Evolutionary conservation across 64 coral and sea anemone genomes (phyloP), one percentile per base, ranked within the genome.

Genomic region (Pocillopora damicornis): DNA sequence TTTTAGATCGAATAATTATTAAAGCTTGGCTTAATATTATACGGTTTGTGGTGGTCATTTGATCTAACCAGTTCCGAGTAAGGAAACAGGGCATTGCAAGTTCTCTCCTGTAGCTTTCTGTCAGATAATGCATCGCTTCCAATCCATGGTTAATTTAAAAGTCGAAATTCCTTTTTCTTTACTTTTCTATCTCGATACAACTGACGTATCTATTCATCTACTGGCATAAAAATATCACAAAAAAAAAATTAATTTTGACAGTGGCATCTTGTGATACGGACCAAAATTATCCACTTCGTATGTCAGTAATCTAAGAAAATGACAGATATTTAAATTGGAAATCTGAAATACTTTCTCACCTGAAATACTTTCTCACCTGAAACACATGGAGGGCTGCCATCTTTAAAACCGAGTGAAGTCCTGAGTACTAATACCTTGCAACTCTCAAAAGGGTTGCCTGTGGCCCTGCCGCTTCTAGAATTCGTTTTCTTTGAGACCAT

Each of bases 111-210:
- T 94, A 15, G 68, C 79, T 58, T 80, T 90, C 63, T 95, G 93
- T 64, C 89, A 95, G 88, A 95, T 95, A 18, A 95, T 75, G 61
- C 89, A 84, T 60, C 68, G 51, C 6, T 91, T 77, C 85, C 93
- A 94, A 37, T 94, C 89, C 89, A 94, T 94, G 26, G 59, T 83
- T 13, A 45, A 17, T 2, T 45, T 1, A 0, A 58, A 16, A n/a
- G 1, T n/a, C 2, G 8, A 36, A 80, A 20, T 66, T 85, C 37
- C 62, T 45, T 18, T 2, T 17, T 26, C n/a, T n/a, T 38, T 35
- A 6, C 8, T 69, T 42, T 42, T 42, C 30, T 66, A 51, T 51
- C 66, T 83, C 26, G 66, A 36, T 64, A 1, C 1, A 67, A 16
- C 18, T 38, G 30, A 30, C 8, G 22, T 15, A 20, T 75, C 22